Percentiles rank a stretch among this genome's conserved stretches.
Evolutionary conservation across 2,113 vertebrate species (phyloP).

Genomic region (Hucho hucho): DNA sequence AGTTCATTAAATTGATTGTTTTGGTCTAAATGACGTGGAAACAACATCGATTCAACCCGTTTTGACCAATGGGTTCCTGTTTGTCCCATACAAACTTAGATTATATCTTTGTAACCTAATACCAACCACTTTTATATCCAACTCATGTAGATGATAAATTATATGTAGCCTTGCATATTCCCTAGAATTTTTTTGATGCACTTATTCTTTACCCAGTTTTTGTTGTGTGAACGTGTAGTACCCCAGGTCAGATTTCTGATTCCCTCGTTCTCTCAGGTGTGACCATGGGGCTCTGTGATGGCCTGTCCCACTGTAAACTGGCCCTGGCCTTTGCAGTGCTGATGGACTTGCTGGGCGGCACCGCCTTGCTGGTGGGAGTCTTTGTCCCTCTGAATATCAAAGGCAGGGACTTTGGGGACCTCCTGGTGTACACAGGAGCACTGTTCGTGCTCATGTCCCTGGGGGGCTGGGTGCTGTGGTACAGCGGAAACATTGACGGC

Average conservation of each 20-base stretch:
- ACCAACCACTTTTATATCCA: not conserved
- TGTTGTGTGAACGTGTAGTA: too few species aligned
- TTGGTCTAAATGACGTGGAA: too few species aligned
- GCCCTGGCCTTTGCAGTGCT: conserved; percentile 81
- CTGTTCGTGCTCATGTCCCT: conserved; percentile 83
- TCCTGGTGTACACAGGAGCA: conserved; percentile 84
- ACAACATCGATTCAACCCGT: too few species aligned
- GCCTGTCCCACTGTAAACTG: conserved; percentile 81
- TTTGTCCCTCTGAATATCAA: conserved; percentile 79
- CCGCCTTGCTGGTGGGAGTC: conserved; percentile 81
- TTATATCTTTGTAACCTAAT: not conserved
- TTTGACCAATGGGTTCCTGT: too few species aligned
- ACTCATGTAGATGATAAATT: not conserved
- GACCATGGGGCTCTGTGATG: conserved; percentile 57
- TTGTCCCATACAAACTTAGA: not conserved
- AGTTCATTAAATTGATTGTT: too few species aligned
- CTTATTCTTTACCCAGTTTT: not conserved
- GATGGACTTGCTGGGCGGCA: conserved; percentile 81
- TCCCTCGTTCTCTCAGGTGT: not conserved
- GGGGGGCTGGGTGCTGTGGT: conserved; percentile 88
- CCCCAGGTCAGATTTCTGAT: not conserved
- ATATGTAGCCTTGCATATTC: too few species aligned
- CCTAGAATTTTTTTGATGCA: not conserved
- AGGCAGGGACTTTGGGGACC: conserved; percentile 83
- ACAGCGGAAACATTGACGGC: conserved; percentile 89